Percentiles rank a stretch among this genome's conserved stretches.
These are phyloP conservation scores for Rhabdophis nuchalis DNA, from an alignment of 2,797 vertebrate genomes.

Conservation along the genomic window DNA sequence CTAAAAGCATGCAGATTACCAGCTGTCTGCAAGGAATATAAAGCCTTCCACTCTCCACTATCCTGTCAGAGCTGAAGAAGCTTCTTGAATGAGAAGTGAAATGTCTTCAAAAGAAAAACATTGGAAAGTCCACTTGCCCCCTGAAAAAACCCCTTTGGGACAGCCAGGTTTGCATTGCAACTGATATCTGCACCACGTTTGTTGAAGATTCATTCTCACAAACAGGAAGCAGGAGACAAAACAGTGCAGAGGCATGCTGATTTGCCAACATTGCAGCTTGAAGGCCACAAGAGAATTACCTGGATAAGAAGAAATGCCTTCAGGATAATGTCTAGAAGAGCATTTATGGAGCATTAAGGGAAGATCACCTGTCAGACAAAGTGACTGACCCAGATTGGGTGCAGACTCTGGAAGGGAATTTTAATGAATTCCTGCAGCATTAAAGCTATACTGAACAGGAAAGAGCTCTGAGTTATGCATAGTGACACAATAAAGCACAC, in stretches of 20 bases:
- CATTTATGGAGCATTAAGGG: constrained; percentile 21
- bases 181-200: not conserved
- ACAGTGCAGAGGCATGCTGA: not conserved
- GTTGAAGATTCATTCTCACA: not conserved
- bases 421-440: constrained; percentile 16
- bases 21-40: no score
- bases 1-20: no score
- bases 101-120: no score
- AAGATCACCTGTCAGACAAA: constrained; percentile 30
- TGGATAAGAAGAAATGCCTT: constrained; percentile 10
- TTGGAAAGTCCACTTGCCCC: no score
- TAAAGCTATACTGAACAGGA: constrained; percentile 2
- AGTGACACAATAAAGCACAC: constrained; percentile 9
- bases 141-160: no score
- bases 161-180: not conserved
- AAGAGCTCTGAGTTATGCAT: constrained; percentile 19
- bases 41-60: no score
- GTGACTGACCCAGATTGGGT: constrained; percentile 26
- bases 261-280: constrained; percentile 4
- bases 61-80: no score
- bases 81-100: no score
- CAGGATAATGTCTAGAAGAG: constrained; percentile 17
- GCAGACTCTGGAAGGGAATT: not conserved
- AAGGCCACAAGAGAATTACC: not conserved
- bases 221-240: not conserved